Conservation (phyloP, 2,113 vertebrate genomes). For the Mus musculus region DNA sequence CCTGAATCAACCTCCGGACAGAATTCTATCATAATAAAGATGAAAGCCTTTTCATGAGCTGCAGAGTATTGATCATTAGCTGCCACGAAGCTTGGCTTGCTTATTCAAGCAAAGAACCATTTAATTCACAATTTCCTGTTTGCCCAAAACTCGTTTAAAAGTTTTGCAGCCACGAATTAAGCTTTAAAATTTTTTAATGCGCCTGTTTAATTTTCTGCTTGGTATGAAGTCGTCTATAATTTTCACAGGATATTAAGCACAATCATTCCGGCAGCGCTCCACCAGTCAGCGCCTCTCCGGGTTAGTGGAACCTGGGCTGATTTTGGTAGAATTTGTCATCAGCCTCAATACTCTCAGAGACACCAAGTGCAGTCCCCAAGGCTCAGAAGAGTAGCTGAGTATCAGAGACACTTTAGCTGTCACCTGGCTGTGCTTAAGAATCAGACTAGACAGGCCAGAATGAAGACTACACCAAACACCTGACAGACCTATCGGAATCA, state of each 20-base stretch:
- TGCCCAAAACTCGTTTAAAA: slow-evolving; percentile 38
- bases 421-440: neutral
- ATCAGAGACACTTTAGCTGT: neutral
- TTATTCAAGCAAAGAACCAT: slow-evolving; percentile 52
- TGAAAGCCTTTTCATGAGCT: slow-evolving; percentile 1
- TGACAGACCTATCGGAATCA: neutral
- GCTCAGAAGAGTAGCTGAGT: neutral
- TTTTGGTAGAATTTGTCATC: slow-evolving; percentile 24
- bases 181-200: slow-evolving; percentile 61
- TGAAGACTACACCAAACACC: neutral
- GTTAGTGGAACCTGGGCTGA: neutral
- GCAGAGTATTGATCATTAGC: slow-evolving; percentile 15
- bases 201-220: slow-evolving; percentile 69
- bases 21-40: slow-evolving; percentile 31
- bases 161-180: slow-evolving; percentile 40
- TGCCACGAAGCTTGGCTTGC: slow-evolving; percentile 3
- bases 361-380: neutral
- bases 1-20: neutral
- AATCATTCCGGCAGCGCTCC: slow-evolving; percentile 32
- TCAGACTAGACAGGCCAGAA: slow-evolving; percentile 34
- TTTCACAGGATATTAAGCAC: slow-evolving; percentile 65
- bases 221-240: slow-evolving; percentile 49
- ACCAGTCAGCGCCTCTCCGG: neutral
- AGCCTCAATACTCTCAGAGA: neutral
- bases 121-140: slow-evolving; percentile 50